Conservation (phyloP, 2,888 invertebrate genomes). For the Pheosia tremula region DNA sequence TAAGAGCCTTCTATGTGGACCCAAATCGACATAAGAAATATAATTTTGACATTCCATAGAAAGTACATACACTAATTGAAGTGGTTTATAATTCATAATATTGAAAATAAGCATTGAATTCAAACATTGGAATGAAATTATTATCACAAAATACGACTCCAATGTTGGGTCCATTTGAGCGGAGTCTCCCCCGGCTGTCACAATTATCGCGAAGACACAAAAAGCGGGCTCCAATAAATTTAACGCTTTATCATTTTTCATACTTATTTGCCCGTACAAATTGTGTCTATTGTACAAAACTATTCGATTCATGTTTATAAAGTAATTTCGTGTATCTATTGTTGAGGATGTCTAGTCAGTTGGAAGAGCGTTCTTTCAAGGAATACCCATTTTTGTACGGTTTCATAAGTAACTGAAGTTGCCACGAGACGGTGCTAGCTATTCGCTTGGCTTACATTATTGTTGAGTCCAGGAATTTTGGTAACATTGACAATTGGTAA, state of each 20-base stretch:
- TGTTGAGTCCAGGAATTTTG: too few relatives aligned
- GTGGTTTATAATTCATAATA: not conserved
- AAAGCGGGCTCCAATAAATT: slow-evolving; percentile 30
- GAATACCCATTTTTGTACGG: not conserved
- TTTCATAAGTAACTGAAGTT: too few relatives aligned
- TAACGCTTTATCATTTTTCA: slow-evolving; percentile 30
- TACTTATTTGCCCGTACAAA: slow-evolving; percentile 14
- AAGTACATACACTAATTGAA: too few relatives aligned
- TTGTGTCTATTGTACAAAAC: not conserved
- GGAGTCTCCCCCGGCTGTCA: not conserved
- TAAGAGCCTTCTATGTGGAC: too few relatives aligned
- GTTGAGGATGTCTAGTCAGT: not conserved
- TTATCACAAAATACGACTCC: not conserved
- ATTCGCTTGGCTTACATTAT: too few relatives aligned
- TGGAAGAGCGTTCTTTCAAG: not conserved
- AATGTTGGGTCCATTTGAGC: not conserved
- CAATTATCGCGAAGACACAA: slow-evolving; percentile 10
- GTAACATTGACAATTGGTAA: too few relatives aligned
- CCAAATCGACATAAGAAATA: too few relatives aligned
- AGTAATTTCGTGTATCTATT: not conserved
- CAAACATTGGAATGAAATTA: not conserved
- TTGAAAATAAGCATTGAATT: not conserved
- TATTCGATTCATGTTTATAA: not conserved
- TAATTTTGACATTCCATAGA: too few relatives aligned
- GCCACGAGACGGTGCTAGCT: too few relatives aligned